Evolutionary conservation across 2,888 invertebrate genomes (phyloP).

Genomic region (Limnephilus lunatus): DNA sequence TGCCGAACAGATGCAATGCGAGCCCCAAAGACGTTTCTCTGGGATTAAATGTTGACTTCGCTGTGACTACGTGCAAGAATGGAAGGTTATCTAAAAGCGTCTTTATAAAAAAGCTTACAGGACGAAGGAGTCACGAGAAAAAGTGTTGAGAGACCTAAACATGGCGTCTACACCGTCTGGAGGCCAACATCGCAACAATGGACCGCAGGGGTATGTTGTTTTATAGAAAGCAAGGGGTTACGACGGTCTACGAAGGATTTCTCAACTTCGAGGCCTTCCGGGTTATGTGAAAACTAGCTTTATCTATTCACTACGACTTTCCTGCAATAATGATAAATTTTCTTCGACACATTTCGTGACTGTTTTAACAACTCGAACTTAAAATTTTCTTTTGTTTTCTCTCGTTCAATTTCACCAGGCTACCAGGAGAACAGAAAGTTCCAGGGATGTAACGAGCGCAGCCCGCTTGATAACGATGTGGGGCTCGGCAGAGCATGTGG

Average conservation of each 20-base stretch:
- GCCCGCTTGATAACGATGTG: slow-evolving; percentile 21
- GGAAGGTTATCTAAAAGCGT: neutral
- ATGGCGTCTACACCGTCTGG: neutral
- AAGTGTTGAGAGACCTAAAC: neutral
- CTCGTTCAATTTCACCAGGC: slow-evolving; percentile 2
- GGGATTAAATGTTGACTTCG: neutral
- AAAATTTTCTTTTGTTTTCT: slow-evolving; percentile 21
- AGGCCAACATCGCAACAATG: neutral
- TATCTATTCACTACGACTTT: neutral
- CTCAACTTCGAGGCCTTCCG: no score
- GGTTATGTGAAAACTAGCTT: neutral
- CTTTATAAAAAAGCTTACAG: neutral
- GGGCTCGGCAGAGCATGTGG: slow-evolving; percentile 24
- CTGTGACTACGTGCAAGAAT: neutral
- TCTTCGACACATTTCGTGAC: neutral
- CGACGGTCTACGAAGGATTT: neutral
- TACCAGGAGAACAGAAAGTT: slow-evolving; percentile 37
- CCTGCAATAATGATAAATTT: no score
- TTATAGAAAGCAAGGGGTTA: neutral
- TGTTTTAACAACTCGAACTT: no score
- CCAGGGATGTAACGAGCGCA: slow-evolving; percentile 7
- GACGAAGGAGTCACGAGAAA: neutral
- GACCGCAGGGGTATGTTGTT: neutral
- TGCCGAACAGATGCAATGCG: neutral
- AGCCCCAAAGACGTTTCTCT: neutral